A percentile compares a stretch with the other conserved stretches of the same genome.
phyloP scores from a whole-genome alignment of 2,113 vertebrate genomes.

The Gavia stellata region DNA sequence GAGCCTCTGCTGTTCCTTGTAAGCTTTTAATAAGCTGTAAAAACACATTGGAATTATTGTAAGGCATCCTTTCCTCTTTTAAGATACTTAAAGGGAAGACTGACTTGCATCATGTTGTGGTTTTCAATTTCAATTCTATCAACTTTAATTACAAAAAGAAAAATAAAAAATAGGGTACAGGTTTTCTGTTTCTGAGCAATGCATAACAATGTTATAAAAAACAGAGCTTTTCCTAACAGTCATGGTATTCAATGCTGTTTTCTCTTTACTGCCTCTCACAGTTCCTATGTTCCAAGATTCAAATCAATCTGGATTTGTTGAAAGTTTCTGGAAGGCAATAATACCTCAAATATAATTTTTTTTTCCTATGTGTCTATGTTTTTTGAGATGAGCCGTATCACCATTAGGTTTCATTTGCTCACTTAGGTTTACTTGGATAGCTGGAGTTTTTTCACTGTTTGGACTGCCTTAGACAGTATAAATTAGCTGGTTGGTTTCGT shows the following conservation, averaged over 20 bases:
- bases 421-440: not conserved
- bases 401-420: not conserved
- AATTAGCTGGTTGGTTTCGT: not conserved
- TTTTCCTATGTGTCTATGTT: not conserved
- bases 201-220: not conserved
- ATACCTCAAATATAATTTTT: not conserved
- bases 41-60: not conserved
- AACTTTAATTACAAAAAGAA: not conserved
- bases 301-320: not conserved
- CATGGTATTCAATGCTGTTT: not conserved
- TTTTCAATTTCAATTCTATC: not conserved
- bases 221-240: not conserved
- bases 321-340: not conserved
- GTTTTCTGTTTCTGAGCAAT: not conserved
- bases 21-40: not conserved
- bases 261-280: not conserved
- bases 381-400: fast-evolving
- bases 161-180: not conserved
- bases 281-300: not conserved
- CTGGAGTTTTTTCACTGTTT: not conserved
- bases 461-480: not conserved
- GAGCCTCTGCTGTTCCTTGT: not conserved
- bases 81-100: not conserved
- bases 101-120: not conserved
- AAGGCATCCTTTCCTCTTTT: not conserved